A percentile compares a stretch with the other conserved stretches of the same genome.
These are phyloP conservation scores for Hemithea aestivaria DNA, from an alignment of 2,888 invertebrate species.

Conservation along the genomic window DNA sequence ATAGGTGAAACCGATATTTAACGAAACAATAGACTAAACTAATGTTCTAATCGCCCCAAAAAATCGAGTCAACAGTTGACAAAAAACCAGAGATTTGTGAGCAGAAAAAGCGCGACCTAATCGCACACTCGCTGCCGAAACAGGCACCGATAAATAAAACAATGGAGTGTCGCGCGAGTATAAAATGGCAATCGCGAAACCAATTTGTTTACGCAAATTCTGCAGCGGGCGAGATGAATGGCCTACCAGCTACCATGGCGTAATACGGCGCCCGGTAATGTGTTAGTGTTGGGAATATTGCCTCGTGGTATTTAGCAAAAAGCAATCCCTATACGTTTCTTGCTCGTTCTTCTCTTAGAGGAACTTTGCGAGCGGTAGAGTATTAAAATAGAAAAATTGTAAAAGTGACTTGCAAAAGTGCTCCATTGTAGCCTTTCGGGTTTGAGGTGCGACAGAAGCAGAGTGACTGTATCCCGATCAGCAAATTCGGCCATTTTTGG, in stretches of 20 bases:
- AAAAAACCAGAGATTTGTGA: slow-evolving; percentile 67
- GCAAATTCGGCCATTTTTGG: too few relatives aligned
- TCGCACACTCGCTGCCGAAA: slow-evolving; percentile 72
- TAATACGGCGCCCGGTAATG: slow-evolving; percentile 69
- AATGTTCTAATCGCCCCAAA: slow-evolving; percentile 12
- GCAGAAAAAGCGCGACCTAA: slow-evolving; percentile 75
- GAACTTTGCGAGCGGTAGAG: too few relatives aligned
- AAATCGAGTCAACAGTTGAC: slow-evolving; percentile 58
- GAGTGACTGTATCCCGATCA: too few relatives aligned
- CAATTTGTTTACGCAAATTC: slow-evolving; percentile 80
- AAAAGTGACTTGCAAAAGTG: too few relatives aligned
- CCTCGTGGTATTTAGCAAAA: too few relatives aligned
- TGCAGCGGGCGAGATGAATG: slow-evolving; percentile 77
- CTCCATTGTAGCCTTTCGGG: too few relatives aligned
- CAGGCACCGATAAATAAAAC: slow-evolving; percentile 77
- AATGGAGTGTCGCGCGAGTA: slow-evolving; percentile 76
- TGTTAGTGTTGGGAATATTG: slow-evolving; percentile 38
- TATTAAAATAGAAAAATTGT: too few relatives aligned
- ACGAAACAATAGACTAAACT: too few relatives aligned
- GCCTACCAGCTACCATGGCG: slow-evolving; percentile 75
- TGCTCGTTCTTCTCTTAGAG: too few relatives aligned
- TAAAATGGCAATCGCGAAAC: slow-evolving; percentile 80
- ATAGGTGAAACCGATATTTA: too few relatives aligned
- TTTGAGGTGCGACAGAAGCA: too few relatives aligned
- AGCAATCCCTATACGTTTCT: too few relatives aligned